Evolutionary conservation across 2,113 vertebrate species (phyloP), one percentile per base, ranked within the genome.

Genomic region (Phoxinus phoxinus): DNA sequence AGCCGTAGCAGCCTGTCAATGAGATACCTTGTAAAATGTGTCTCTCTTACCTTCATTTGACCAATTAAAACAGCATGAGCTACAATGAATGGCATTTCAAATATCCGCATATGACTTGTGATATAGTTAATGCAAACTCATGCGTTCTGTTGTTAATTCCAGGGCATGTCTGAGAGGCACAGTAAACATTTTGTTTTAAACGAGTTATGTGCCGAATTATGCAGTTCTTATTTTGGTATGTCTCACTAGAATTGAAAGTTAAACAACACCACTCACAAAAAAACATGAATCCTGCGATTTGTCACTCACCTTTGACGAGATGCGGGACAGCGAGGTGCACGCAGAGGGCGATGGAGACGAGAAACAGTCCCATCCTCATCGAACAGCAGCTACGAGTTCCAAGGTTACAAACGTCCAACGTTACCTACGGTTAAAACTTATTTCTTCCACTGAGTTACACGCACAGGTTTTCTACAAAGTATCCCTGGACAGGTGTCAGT

Each of bases 311-410:
- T 93, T 89, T 90, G 79, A 91, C 93, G 85, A 83, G 88, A 90
- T 93, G 93, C 89, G 94, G 93, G 94, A 94, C 93, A 92, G 93
- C 93, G 79, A 92, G 90, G 89, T 93, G 89, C 90, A 94, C 56
- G 78, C 93, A 94, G 89, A 95, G 87, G 86, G 85, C 91, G 89
- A 94, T 74, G 90, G 90, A 91, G 65, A 94, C 88, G 86, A 95
- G 91, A 46, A 94, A 88, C 87, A 92, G 92, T 93, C 93, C 94
- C 95, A 96, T 95, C 91, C 89, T 95, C 88, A 87, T 88, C 74
- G 41, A 88, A 82, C 82, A 85, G 44, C 86, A 86, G 89, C 51
- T 89, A 89, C 79, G 86, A 90, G 91, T 91, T 89, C 93, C 93
- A 93, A 94, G 89, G 92, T 91, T 91, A 92, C 19, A 71, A 41